Evolutionary conservation across 2,113 vertebrate genomes (phyloP), one percentile per base, ranked within the genome.

Genomic region (Danionella cerebrum): DNA sequence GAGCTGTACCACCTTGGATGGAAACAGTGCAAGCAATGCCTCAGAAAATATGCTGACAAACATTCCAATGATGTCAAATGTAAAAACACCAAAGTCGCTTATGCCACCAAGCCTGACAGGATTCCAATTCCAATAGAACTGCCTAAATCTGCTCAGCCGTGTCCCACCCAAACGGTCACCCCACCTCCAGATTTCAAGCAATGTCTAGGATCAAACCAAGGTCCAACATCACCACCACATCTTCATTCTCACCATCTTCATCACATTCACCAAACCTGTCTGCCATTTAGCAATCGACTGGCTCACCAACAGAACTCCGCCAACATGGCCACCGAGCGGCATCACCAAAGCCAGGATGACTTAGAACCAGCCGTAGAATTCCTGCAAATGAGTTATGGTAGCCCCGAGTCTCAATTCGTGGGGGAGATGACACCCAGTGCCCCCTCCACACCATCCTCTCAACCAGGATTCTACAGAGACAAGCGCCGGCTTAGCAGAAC

Each of bases 1-100:
- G 96, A 99, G 79, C 77, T 98, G 16, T 95, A 95, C 83, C 90
- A 98, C 79, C 76, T 98, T 39, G 90, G 85, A 68, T 98, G 93
- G 92, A 96, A 91, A 84, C 91, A 91, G 72, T 52, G 87, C 59
- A 88, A 81, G 4, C 73, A 36, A 13, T 79, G 81, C 10, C 2
- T 77, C 3, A 80, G 47, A 22, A 73, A 36, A 60, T 48, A 66
- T 1, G 22, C 36, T 1, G 9, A 80, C 0, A 83, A 59, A 1
- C 69, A 31, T 27, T 53, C 76, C 1, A 52, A 2, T 6, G 21
- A 65, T 6, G 10, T 24, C 38, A 53, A 33, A 13, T 16, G 1
- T 10, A 70, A 75, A 70, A 67, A 12, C 2, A 11, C 3, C n/a
- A 70, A 62, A 31, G 39, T 12, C 42, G 36, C 63, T 22, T 38